These are phyloP conservation scores for Drosophila trichaetosa DNA, from an alignment of 2,888 invertebrate species.

Conservation along the genomic window DNA sequence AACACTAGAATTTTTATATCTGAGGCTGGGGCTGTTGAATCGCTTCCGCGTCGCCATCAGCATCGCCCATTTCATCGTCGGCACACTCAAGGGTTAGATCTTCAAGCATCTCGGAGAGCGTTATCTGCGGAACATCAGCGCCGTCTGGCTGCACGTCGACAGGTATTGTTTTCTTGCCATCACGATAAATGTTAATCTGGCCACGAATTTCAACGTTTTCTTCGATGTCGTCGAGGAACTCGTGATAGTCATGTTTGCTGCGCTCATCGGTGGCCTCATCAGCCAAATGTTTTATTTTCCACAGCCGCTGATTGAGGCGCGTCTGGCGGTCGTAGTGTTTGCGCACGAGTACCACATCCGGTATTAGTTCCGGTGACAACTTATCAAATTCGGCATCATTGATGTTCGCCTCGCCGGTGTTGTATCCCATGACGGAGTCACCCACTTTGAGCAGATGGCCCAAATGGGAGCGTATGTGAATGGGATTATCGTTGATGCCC, in stretches of 20 bases:
- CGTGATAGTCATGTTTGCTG: slow-evolving; percentile 92
- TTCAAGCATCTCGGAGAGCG: slow-evolving; percentile 96
- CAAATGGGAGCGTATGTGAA: slow-evolving; percentile 96
- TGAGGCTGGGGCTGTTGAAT: slow-evolving; percentile 38
- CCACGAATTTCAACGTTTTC: slow-evolving; percentile 96
- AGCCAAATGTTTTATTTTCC: slow-evolving; percentile 96
- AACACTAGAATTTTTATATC: slow-evolving; percentile 40
- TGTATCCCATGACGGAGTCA: slow-evolving; percentile 96
- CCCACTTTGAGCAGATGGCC: slow-evolving; percentile 97
- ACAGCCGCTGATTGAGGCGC: slow-evolving; percentile 91
- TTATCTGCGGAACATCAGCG: slow-evolving; percentile 89
- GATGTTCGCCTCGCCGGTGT: slow-evolving; percentile 94
- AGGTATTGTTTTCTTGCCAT: slow-evolving; percentile 83
- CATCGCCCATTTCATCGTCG: slow-evolving; percentile 91
- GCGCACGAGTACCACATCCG: slow-evolving; percentile 97
- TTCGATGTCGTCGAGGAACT: slow-evolving; percentile 98
- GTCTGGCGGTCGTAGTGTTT: slow-evolving; percentile 92
- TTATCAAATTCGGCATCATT: slow-evolving; percentile 96
- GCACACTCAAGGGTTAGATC: slow-evolving; percentile 89
- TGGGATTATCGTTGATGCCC: slow-evolving; percentile 92
- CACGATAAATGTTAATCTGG: slow-evolving; percentile 96
- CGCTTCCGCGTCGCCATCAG: slow-evolving; percentile 84
- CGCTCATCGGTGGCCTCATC: slow-evolving; percentile 89
- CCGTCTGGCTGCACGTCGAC: slow-evolving; percentile 84
- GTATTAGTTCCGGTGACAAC: slow-evolving; percentile 88